Evolutionary conservation across 2,888 invertebrate genomes (phyloP), one percentile per base, ranked within the genome.

Genomic region (Lamellibrachia columna): DNA sequence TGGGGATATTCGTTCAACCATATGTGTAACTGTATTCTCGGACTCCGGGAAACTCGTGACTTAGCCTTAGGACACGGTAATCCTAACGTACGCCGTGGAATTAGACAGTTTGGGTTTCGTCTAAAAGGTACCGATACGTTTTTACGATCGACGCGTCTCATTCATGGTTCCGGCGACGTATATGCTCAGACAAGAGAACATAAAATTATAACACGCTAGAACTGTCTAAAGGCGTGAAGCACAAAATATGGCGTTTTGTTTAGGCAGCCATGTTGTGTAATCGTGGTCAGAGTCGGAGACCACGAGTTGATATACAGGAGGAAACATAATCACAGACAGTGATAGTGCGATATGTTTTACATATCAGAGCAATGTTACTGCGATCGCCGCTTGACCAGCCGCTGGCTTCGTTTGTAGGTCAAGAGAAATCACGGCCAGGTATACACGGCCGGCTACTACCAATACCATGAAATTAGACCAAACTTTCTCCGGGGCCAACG

Each of bases 371-470:
- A 75, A 4, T 3, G 75, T 75, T 22, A 75, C 75, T 75, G 75
- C 22, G 75, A 75, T 75, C 15, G 75, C 22, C 75, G 75, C 75
- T 75, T 75, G 75, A 75, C 75, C 75, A 75, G 75, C 1, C 75
- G 75, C 22, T 75, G 22, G 75, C 75, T 75, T 75, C 75, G 75
- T 75, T 75, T 75, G 75, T 75, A 75, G 75, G 75, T 75, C 75
- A 75, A 22, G 75, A 15, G 75, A 22, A 75, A 75, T 75, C 75
- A n/a, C 75, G 22, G 75, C 15, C 22, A 75, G 75, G 75, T 75
- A 75, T 22, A 75, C 40, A 40, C 75, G 15, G 22, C 75, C 75
- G 75, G 75, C 15, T n/a, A 75, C 75, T 75, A 75, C n/a, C 75
- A 75, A 15, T 6, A 9, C 7, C 55, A 75, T 22, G n/a, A 15